phyloP scores from a whole-genome alignment of 2,113 vertebrate species.

The Excalfactoria chinensis region DNA sequence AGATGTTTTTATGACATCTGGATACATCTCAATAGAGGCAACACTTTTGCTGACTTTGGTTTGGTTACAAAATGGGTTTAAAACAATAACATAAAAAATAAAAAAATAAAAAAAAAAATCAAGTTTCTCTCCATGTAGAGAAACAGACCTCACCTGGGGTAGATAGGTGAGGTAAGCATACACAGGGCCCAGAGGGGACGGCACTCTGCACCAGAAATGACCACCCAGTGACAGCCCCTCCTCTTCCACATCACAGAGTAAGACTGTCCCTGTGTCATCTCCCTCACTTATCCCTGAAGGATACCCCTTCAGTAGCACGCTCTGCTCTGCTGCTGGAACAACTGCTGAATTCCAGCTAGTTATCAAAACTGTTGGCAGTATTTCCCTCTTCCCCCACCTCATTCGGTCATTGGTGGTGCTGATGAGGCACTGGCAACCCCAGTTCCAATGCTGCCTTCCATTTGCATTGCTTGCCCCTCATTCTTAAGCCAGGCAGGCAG shows the following conservation, averaged over 20 bases:
- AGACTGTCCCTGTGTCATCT: neutral
- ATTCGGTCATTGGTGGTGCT: neutral
- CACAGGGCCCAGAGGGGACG: neutral
- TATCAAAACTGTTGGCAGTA: neutral
- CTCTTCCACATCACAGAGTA: neutral
- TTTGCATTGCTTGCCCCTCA: neutral
- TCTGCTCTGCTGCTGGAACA: neutral
- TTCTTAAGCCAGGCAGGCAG: neutral
- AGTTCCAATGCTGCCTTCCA: neutral
- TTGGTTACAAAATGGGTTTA: neutral
- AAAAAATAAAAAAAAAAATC: neutral
- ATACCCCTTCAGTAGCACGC: accelerated
- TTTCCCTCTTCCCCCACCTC: neutral
- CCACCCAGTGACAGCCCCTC: neutral
- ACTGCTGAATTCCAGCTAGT: neutral
- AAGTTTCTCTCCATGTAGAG: neutral
- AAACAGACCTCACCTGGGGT: neutral
- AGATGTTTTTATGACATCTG: neutral
- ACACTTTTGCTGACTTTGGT: neutral
- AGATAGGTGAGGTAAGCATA: neutral
- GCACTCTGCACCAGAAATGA: neutral
- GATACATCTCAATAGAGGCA: neutral
- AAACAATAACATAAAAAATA: neutral
- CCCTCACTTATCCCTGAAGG: neutral
- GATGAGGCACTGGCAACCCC: accelerated